Conservation (phyloP, 2,797 vertebrate genomes). For the Xyrichtys novacula region DNA sequence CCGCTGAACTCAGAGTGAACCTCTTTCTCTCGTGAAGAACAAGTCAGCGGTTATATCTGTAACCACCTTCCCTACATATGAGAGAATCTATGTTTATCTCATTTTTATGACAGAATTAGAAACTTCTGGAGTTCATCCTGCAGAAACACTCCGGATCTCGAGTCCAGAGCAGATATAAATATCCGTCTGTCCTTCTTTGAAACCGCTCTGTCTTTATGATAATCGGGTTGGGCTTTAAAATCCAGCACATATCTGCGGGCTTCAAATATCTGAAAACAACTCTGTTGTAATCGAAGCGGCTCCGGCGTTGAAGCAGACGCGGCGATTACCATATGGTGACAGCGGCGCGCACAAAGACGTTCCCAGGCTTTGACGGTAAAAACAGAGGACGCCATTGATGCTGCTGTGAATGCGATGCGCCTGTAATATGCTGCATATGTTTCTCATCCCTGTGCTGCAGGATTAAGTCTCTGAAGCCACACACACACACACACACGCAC, state of each 20-base stretch:
- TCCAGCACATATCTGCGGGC: slow-evolving; percentile 25
- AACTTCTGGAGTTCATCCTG: background rate
- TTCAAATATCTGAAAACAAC: slow-evolving; percentile 52
- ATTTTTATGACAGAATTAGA: background rate
- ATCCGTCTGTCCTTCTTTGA: slow-evolving; percentile 10
- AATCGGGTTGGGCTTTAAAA: slow-evolving; percentile 46
- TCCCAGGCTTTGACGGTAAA: slow-evolving; percentile 67
- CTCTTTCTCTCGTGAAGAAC: too few relatives aligned
- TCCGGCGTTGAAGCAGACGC: slow-evolving; percentile 47
- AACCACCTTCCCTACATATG: too few relatives aligned
- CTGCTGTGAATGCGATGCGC: slow-evolving; percentile 58
- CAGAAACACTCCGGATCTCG: background rate
- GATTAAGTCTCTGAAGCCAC: slow-evolving; percentile 72
- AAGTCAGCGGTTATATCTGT: too few relatives aligned
- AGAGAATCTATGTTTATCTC: too few relatives aligned
- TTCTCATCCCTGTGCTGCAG: slow-evolving; percentile 61
- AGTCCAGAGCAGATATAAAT: slow-evolving; percentile 13
- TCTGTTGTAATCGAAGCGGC: slow-evolving; percentile 50
- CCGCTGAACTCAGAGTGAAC: too few relatives aligned
- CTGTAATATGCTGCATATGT: slow-evolving; percentile 77
- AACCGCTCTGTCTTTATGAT: slow-evolving; percentile 33
- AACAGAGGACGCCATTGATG: slow-evolving; percentile 76
- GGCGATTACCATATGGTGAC: slow-evolving; percentile 66
- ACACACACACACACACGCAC: slow-evolving; percentile 41
- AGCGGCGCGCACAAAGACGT: slow-evolving; percentile 58